Evolutionary conservation across 2,888 invertebrate genomes (phyloP), one percentile per base, ranked within the genome.

Genomic region (Hoplodrina blanda): DNA sequence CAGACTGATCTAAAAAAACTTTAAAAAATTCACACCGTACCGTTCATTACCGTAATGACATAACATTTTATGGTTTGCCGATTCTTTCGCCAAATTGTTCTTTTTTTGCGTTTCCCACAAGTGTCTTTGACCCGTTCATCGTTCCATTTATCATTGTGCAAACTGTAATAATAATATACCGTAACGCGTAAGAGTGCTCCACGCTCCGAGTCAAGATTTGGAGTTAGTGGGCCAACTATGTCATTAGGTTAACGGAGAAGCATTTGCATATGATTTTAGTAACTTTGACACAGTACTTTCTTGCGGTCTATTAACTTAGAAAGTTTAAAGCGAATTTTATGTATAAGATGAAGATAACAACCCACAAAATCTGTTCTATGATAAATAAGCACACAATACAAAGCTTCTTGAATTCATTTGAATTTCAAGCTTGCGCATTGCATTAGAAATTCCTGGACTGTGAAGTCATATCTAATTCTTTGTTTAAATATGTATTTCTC

Each of bases 171-270:
- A 89, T 89, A 90, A 89, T 91, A 90, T 94, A 94, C 94, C 93
- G 94, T 94, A 94, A 93, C 86, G 86, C 85, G 91, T 91, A 92
- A 92, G 89, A 93, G 91, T 90, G 88, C 83, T 90, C 82, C 84
- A 87, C 83, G 88, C 87, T 88, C 82, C 71, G 78, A 88, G 85
- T 87, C 86, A 84, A 90, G 89, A 91, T 92, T 90, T 80, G 83
- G 82, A 91, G 90, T 91, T 91, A 91, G 91, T 94, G 87, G 91
- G 93, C 88, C 93, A 94, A 91, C 92, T 91, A 92, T 93, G 92
- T 92, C 92, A 93, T 94, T 93, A 91, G 92, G 94, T 93, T 95
- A 94, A 93, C 93, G 93, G 92, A 90, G 88, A 91, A 82, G 62
- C 90, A 90, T 94, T 93, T 92, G 89, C 91, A 90, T 90, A 89